phyloP scores from a whole-genome alignment of 2,113 vertebrate genomes.

The Myotis lucifugus region DNA sequence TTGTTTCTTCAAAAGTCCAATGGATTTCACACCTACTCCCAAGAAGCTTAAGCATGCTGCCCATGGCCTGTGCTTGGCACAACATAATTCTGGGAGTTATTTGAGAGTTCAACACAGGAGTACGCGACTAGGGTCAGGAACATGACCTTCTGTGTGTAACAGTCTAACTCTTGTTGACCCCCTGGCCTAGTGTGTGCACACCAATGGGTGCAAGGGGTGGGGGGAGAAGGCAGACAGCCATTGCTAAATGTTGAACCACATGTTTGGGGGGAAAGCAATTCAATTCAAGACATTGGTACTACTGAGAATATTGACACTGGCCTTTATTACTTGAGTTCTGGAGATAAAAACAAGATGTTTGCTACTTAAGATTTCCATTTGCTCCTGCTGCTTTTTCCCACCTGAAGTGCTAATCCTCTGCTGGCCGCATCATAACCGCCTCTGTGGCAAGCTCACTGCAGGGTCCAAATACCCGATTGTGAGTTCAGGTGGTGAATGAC shows the following conservation, averaged over 20 bases:
- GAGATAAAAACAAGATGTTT: conserved; percentile 54
- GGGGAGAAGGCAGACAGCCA: not conserved
- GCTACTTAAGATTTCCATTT: conserved; percentile 54
- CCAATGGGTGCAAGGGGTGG: fast-evolving
- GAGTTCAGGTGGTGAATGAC: conserved; percentile 59
- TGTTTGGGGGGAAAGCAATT: not conserved
- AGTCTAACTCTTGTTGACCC: not conserved
- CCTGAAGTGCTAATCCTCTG: conserved; percentile 34
- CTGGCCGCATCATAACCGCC: not conserved
- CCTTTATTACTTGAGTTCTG: not conserved
- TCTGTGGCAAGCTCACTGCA: not conserved
- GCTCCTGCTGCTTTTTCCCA: conserved; percentile 7
- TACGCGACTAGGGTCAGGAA: not conserved
- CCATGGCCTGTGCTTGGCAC: not conserved
- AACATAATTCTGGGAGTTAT: not conserved
- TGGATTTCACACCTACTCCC: not conserved
- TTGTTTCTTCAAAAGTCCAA: not conserved
- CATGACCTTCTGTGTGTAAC: not conserved
- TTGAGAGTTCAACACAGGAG: not conserved
- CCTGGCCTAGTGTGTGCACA: no score
- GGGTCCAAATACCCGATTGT: not conserved
- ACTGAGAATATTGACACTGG: not conserved
- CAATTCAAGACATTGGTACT: not conserved
- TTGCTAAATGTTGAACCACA: not conserved
- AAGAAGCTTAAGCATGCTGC: not conserved